Conservation (phyloP, 92 coral and sea anemone species). For the Parazoanthus swiftii region DNA sequence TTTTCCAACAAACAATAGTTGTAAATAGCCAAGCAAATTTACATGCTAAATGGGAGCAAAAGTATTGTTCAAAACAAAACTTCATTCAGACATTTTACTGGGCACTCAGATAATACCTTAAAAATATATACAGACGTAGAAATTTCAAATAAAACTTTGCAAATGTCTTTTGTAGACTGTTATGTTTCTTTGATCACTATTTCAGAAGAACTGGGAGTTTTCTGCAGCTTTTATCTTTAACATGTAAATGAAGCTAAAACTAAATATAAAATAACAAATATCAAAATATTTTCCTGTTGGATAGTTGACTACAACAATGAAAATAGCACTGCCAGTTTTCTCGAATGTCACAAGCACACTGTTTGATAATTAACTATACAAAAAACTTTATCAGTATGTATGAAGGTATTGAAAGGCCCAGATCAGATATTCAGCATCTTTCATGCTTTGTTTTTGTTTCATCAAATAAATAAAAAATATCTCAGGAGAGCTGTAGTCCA, state of each 20-base stretch:
- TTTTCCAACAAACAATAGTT: background rate
- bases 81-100: too few species aligned
- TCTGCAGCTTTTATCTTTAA: too few species aligned
- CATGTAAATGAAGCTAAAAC: background rate
- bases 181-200: background rate
- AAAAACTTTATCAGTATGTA: too few species aligned
- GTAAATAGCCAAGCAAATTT: too few species aligned
- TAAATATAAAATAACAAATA: too few species aligned
- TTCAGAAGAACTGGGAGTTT: background rate
- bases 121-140: background rate
- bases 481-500: too few species aligned
- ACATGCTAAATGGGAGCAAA: background rate
- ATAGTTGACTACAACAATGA: background rate
- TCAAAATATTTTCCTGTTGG: background rate
- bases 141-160: background rate
- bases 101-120: background rate
- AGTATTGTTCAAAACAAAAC: background rate
- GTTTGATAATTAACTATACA: background rate
- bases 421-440: too few species aligned
- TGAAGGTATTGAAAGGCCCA: too few species aligned
- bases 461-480: too few species aligned
- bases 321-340: background rate
- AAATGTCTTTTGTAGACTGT: background rate
- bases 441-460: too few species aligned
- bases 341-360: background rate